Base-by-base conservation (phyloP, 2,113 vertebrate genomes). In the Notiomystis cincta region DNA sequence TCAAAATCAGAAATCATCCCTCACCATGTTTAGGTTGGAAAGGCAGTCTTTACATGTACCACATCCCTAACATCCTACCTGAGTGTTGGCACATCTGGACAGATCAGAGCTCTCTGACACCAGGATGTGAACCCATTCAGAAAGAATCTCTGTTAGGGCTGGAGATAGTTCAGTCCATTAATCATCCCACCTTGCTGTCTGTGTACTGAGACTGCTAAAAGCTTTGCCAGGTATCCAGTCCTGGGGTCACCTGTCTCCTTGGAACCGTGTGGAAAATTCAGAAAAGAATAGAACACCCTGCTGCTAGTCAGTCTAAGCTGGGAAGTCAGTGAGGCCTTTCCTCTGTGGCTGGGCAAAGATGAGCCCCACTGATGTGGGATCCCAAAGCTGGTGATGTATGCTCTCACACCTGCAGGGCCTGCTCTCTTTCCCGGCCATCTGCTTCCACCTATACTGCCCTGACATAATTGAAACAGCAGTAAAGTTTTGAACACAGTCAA, bases 371-470 rank as follows among this genome's bases (percentile, higher is more conserved):
- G 1, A 13, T 6, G 17, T 50, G n/a, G 18, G 21, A 58, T 70
- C 47, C 47, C 38, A 17, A 38, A 67, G 15, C 27, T 35, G 0
- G 5, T n/a, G 37, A 60, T 15, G 4, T 58, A 48, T 35, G 33
- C 14, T 76, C 15, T 90, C 50, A 62, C 72, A 95, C 51, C 77
- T 92, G 82, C 31, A 67, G 14, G n/a, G 22, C 35, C 60, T 88
- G 35, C n/a, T 84, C 76, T 82, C 38, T 95, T 91, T 90, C 72
- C 84, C 5, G 15, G 44, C 38, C 89, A 89, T 93, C 87, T 84
- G 67, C 82, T 76, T 92, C 73, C 30, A 64, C 73, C 86, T 78
- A 22, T 42, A 60, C 42, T 75, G 28, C 80, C 71, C 30, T 40
- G 58, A 77, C 20, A 38, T 84, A 67, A 90, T 33, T 73, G 78